Evolutionary conservation across 2,113 vertebrate species (phyloP).

Genomic region (Saccopteryx leptura): DNA sequence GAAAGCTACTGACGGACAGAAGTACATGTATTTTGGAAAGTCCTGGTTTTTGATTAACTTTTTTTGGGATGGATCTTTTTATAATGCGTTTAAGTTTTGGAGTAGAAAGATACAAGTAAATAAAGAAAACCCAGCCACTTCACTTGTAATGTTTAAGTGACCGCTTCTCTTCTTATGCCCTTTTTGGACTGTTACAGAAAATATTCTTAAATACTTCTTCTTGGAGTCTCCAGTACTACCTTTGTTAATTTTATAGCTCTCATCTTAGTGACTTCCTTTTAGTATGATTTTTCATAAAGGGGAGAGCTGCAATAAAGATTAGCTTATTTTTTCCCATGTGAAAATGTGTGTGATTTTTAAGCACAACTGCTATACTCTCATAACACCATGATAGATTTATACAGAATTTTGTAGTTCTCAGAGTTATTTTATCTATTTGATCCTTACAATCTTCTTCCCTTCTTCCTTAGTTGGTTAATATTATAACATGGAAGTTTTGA

Average conservation of each 20-base stretch:
- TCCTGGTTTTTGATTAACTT: not conserved
- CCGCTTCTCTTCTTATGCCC: not conserved
- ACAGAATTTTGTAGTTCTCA: not conserved
- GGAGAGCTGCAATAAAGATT: not conserved
- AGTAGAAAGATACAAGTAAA: not conserved
- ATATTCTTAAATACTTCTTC: not conserved
- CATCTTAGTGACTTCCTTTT: not conserved
- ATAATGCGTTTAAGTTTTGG: not conserved
- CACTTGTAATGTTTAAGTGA: not conserved
- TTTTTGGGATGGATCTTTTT: not conserved
- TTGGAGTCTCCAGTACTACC: not conserved
- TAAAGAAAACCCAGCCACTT: not conserved
- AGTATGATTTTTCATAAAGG: constrained; percentile 22
- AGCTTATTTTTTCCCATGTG: not conserved
- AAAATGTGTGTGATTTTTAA: constrained; percentile 5
- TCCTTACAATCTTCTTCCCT: not conserved
- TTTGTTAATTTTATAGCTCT: constrained; percentile 22
- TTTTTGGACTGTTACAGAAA: not conserved
- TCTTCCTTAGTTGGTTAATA: not conserved
- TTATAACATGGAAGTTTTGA: not conserved
- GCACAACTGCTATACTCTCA: not conserved
- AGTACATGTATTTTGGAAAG: not conserved
- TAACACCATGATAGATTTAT: not conserved
- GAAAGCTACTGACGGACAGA: not conserved
- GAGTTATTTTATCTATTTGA: not conserved